Evolutionary conservation across 2,113 vertebrate genomes (phyloP).

Genomic region (Actinemys pallida): DNA sequence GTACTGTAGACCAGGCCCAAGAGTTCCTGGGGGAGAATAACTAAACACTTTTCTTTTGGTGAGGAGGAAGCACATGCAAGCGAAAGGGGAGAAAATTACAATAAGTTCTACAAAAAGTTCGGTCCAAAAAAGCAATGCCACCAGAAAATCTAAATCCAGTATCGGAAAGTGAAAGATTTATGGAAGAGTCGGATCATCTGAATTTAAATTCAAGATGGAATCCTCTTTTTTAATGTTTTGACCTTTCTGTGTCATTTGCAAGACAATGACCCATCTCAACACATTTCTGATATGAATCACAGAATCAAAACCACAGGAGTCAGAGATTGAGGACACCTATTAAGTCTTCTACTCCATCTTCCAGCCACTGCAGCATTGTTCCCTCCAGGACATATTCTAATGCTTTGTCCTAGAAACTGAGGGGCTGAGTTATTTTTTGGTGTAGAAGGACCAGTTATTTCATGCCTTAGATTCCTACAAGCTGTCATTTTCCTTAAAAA

Average conservation of each 20-base stretch:
- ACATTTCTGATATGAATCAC: background rate
- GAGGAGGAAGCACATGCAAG: background rate
- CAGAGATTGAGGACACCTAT: background rate
- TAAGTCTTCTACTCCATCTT: background rate
- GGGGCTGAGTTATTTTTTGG: background rate
- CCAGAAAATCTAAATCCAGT: background rate
- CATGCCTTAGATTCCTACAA: background rate
- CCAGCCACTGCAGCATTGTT: background rate
- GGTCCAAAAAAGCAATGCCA: background rate
- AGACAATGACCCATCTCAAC: background rate
- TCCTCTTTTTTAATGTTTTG: background rate
- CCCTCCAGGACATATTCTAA: background rate
- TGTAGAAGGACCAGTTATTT: background rate
- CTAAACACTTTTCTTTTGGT: background rate
- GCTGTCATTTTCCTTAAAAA: background rate
- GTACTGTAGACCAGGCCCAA: no score
- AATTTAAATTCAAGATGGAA: background rate
- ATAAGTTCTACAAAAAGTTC: background rate
- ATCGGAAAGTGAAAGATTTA: background rate
- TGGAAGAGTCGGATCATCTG: background rate
- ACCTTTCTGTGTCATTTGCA: background rate
- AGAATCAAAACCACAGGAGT: background rate
- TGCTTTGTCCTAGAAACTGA: background rate
- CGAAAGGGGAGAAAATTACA: background rate
- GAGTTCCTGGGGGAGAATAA: background rate